These are phyloP conservation scores for Falco novaeseelandiae DNA, from an alignment of 2,797 vertebrate species.

Conservation along the genomic window DNA sequence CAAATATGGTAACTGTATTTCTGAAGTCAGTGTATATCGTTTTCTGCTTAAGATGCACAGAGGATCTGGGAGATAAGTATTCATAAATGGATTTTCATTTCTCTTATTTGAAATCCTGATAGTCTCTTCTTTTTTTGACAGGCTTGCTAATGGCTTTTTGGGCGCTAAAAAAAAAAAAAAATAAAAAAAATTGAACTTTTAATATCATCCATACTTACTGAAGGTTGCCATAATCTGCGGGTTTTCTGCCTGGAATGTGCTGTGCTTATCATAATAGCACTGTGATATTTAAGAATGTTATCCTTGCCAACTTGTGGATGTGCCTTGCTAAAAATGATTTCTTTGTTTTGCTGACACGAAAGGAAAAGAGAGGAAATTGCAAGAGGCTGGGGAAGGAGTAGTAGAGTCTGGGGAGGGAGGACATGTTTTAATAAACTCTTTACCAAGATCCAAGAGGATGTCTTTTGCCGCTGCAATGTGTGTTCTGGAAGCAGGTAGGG, in stretches of 20 bases:
- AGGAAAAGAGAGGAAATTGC: neutral
- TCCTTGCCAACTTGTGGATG: neutral
- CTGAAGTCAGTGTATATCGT: conserved; percentile 38
- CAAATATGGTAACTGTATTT: conserved; percentile 43
- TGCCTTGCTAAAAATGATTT: conserved; percentile 10
- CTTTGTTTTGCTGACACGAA: conserved; percentile 43
- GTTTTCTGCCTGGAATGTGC: conserved; percentile 40
- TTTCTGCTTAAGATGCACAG: conserved; percentile 57
- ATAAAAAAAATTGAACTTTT: conserved; percentile 29
- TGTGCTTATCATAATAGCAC: conserved; percentile 57
- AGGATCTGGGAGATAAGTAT: conserved; percentile 38
- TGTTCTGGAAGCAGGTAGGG: neutral
- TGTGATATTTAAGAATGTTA: conserved; percentile 61
- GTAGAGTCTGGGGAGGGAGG: neutral
- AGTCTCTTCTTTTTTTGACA: conserved; percentile 23
- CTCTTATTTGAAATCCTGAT: conserved; percentile 54
- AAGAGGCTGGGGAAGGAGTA: neutral
- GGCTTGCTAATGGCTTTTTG: conserved; percentile 47
- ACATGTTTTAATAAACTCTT: neutral
- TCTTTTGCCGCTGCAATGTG: neutral
- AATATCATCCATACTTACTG: conserved; percentile 24
- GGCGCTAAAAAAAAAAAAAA: neutral
- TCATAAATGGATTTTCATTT: conserved; percentile 59
- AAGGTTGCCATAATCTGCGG: conserved; percentile 29
- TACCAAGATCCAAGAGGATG: neutral